Base-by-base conservation (phyloP, 2,797 vertebrate species). In the Lithobates sylvaticus region DNA sequence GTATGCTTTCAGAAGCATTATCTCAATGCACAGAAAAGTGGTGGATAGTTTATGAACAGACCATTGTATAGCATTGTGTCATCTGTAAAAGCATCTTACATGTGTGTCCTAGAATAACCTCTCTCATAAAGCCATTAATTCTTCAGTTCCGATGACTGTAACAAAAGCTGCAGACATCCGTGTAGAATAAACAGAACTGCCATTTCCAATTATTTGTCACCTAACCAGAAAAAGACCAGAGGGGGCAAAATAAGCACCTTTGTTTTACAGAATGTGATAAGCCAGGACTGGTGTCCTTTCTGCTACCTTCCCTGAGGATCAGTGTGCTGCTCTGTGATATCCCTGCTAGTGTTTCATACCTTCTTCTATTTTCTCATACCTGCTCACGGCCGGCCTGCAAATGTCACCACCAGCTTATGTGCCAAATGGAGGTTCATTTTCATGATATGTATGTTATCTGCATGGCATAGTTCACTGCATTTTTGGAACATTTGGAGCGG, bases 61-160 rank as follows among this genome's bases (percentile, higher is more conserved):
- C 10, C 47, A 70, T 23, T 80, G 78, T 71, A 29, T 44, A 29
- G 18, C 26, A 74, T 36, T 9, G 3, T 21, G 26, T 27, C 26
- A 65, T 61, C 54, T 61, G 21, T 61, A 61, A 61, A 54, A 76
- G 87, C 75, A 88, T 65, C 71, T 23, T 61, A 21, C 73, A 16
- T 76, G 4, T 21, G 10, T 88, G 29, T 78, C 86, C 65, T 84
- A 83, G 83, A 29, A 68, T 84, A 78, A 88, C 61, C 68, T 85
- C 74, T 61, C 67, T 68, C 74, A 76, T 34, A 70, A 68, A 67
- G 77, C 21, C 71, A 84, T 81, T 79, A 81, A 27, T 86, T 86
- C 79, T 65, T 78, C 77, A 36, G 77, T 70, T 27, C 70, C n/a
- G 54, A 74, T 7, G 4, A 16, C 69, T 69, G 68, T 82, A 78